A percentile compares a stretch with the other conserved stretches of the same genome.
Evolutionary conservation across 1,140 invertebrate species (phyloP).

Genomic region (Hormaphis cornu): DNA sequence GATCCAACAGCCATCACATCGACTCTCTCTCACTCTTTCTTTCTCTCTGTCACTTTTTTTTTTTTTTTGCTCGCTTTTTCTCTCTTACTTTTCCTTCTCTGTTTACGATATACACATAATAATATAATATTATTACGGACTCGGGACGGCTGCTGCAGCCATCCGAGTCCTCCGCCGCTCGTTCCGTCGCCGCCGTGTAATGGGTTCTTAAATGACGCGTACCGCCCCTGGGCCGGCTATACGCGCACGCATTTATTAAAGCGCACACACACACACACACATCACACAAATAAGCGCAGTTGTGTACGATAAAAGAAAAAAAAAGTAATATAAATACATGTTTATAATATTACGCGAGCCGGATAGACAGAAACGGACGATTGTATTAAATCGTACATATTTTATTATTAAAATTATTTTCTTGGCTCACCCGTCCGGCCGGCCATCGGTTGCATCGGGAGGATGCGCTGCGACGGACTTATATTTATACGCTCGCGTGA

Average conservation of each 20-base stretch:
- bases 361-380: constrained; percentile 1
- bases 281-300: neutral
- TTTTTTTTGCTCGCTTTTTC: too few relatives aligned
- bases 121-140: neutral
- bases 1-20: neutral
- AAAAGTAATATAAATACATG: too few relatives aligned
- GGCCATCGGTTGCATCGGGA: neutral
- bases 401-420: too few relatives aligned
- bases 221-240: constrained; percentile 21
- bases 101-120: too few relatives aligned
- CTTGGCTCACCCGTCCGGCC: constrained; percentile 15
- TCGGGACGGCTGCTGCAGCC: neutral
- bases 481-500: constrained; percentile 18
- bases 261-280: neutral
- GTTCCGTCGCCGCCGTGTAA: neutral
- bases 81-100: too few relatives aligned
- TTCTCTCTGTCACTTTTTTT: too few relatives aligned
- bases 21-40: too few relatives aligned
- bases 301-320: too few relatives aligned
- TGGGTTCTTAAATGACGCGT: constrained; percentile 30
- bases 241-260: neutral
- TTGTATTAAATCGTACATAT: too few relatives aligned
- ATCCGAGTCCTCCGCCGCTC: neutral
- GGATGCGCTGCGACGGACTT: neutral
- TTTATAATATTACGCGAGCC: too few relatives aligned